Percentiles rank a stretch among this genome's conserved stretches.
phyloP scores from a whole-genome alignment of 2,888 invertebrate genomes.

The Biston stratarius region DNA sequence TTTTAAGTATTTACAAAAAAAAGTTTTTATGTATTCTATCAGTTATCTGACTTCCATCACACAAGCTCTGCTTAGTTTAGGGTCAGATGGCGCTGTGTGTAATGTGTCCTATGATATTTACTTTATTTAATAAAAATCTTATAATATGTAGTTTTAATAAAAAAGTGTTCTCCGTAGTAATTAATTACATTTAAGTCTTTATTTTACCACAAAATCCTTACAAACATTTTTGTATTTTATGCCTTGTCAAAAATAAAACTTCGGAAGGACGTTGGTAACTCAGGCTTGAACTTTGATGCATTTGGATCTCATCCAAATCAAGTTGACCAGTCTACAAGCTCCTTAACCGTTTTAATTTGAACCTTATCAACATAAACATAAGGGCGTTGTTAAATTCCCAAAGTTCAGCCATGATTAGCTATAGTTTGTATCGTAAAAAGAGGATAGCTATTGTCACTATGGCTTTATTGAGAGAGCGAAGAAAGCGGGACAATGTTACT shows the following conservation, averaged over 20 bases:
- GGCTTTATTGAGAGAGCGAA: constrained; percentile 38
- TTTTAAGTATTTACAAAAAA: no score
- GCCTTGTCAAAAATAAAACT: constrained; percentile 41
- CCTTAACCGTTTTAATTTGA: constrained; percentile 10
- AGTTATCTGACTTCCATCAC: no score
- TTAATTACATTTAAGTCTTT: background rate
- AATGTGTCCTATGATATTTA: no score
- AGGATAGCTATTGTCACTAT: constrained; percentile 39
- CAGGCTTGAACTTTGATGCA: constrained; percentile 48
- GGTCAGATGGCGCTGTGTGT: no score
- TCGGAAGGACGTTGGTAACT: constrained; percentile 43
- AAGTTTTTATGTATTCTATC: no score
- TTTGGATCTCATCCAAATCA: constrained; percentile 49
- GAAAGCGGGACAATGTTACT: constrained; percentile 32
- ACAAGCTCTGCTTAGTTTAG: no score
- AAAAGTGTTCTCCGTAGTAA: no score
- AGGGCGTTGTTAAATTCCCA: constrained; percentile 6
- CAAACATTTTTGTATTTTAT: constrained; percentile 4
- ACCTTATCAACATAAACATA: constrained; percentile 25
- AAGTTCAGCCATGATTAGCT: constrained; percentile 24
- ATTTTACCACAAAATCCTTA: constrained; percentile 3
- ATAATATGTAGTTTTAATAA: no score
- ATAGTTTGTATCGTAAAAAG: constrained; percentile 36
- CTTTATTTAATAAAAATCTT: no score
- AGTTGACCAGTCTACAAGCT: constrained; percentile 23